A percentile compares a stretch with the other conserved stretches of the same genome.
Conservation (phyloP, 2,888 invertebrate species). For the Melanostoma mellinum region DNA sequence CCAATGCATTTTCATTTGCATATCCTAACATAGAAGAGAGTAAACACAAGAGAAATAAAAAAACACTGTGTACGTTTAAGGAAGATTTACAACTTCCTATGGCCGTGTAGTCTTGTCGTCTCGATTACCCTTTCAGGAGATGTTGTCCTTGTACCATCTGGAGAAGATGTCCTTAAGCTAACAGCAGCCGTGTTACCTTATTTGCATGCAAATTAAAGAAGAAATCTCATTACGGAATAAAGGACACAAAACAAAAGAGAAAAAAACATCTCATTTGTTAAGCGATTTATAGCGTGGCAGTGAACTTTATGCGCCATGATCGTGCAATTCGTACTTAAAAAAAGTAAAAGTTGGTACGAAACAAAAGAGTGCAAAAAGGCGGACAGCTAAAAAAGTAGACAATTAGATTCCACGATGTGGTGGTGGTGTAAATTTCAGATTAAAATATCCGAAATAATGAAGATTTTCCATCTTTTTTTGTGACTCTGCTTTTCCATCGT, state of each 20-base stretch:
- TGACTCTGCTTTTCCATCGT: slow-evolving; percentile 11
- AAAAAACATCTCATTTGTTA: slow-evolving; percentile 52
- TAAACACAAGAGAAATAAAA: background rate
- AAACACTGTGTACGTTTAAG: slow-evolving; percentile 46
- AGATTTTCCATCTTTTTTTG: slow-evolving; percentile 42
- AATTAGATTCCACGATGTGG: slow-evolving; percentile 68
- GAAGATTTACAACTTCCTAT: slow-evolving; percentile 67
- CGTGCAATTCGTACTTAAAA: slow-evolving; percentile 39
- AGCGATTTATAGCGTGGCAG: slow-evolving; percentile 67
- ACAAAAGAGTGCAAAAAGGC: background rate
- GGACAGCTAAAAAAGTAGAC: slow-evolving; percentile 40
- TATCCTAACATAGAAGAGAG: slow-evolving; percentile 22
- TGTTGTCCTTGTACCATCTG: slow-evolving; percentile 67
- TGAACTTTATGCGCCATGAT: slow-evolving; percentile 66
- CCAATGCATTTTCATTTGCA: slow-evolving; percentile 50
- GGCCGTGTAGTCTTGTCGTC: slow-evolving; percentile 21
- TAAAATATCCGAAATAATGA: slow-evolving; percentile 70
- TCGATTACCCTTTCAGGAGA: slow-evolving; percentile 65
- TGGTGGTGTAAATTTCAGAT: slow-evolving; percentile 71
- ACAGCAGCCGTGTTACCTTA: slow-evolving; percentile 67
- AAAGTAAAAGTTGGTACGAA: slow-evolving; percentile 23
- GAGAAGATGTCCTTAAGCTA: slow-evolving; percentile 58
- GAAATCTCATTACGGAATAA: slow-evolving; percentile 72
- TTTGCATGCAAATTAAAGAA: slow-evolving; percentile 74
- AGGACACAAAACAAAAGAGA: slow-evolving; percentile 15